Percentiles rank a stretch among this genome's conserved stretches.
phyloP scores from a whole-genome alignment of 2,888 invertebrate genomes.

The Drosophila mercatorum region DNA sequence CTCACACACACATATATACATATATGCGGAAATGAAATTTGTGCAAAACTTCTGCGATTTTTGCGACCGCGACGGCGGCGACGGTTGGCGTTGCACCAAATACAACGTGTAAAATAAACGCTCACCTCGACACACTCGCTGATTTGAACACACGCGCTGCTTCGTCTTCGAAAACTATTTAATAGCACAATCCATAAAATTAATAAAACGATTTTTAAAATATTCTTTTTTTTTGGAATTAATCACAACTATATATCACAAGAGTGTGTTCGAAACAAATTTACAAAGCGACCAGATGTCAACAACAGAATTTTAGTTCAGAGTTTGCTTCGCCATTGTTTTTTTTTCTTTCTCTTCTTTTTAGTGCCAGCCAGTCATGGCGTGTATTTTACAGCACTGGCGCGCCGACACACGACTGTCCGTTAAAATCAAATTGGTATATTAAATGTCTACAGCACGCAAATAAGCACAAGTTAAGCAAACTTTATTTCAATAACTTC shows the following conservation, averaged over 20 bases:
- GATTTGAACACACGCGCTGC: slow-evolving; percentile 47
- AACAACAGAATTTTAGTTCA: slow-evolving; percentile 70
- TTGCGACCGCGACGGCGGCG: neutral
- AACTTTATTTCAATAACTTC: neutral
- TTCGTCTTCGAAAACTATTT: slow-evolving; percentile 38
- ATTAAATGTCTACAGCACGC: slow-evolving; percentile 5
- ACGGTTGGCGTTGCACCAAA: slow-evolving; percentile 29
- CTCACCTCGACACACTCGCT: slow-evolving; percentile 66
- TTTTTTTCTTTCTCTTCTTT: slow-evolving; percentile 38
- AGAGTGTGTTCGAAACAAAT: slow-evolving; percentile 59
- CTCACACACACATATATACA: slow-evolving; percentile 10
- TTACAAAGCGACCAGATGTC: slow-evolving; percentile 78
- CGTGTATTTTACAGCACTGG: slow-evolving; percentile 55
- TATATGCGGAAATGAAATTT: slow-evolving; percentile 72
- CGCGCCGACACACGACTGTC: slow-evolving; percentile 8
- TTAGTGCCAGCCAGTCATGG: slow-evolving; percentile 53
- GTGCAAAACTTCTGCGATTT: slow-evolving; percentile 32
- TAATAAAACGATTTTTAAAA: slow-evolving; percentile 20
- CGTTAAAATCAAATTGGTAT: slow-evolving; percentile 47
- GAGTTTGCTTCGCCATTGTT: slow-evolving; percentile 75
- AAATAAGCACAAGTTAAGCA: neutral
- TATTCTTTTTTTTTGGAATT: slow-evolving; percentile 39
- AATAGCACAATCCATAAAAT: slow-evolving; percentile 71
- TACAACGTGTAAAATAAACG: slow-evolving; percentile 48
- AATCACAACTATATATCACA: slow-evolving; percentile 78